Percentiles rank a stretch among this genome's conserved stretches.
These are phyloP conservation scores for Megastigmus dorsalis DNA, from an alignment of 2,888 invertebrate genomes.

Conservation along the genomic window DNA sequence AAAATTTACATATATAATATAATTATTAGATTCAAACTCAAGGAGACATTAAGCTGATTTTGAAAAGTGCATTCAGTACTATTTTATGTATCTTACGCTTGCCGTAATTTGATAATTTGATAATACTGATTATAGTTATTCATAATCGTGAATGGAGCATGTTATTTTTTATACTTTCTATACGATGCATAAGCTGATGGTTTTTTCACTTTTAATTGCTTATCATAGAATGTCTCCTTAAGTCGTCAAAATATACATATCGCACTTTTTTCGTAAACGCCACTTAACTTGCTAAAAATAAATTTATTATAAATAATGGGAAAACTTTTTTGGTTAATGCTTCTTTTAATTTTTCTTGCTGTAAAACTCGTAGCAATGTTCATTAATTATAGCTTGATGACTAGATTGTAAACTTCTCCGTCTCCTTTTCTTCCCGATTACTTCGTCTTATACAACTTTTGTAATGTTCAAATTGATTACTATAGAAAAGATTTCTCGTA, in stretches of 20 bases:
- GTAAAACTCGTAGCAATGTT: constrained; percentile 29
- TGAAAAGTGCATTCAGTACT: neutral
- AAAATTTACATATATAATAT: constrained; percentile 14
- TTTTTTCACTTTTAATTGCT: too few species aligned
- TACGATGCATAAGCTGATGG: too few species aligned
- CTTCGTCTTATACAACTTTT: constrained; percentile 35
- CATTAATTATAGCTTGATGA: constrained; percentile 22
- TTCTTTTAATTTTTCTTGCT: neutral
- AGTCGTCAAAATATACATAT: constrained; percentile 11
- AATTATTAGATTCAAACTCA: neutral
- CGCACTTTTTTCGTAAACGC: neutral
- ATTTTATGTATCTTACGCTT: too few species aligned
- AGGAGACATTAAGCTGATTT: neutral
- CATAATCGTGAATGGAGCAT: too few species aligned
- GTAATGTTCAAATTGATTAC: constrained; percentile 19
- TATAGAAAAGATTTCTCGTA: constrained; percentile 41
- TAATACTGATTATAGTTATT: too few species aligned
- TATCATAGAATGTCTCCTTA: neutral
- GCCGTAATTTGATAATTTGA: too few species aligned
- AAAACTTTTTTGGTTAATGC: constrained; percentile 16
- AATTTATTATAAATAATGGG: constrained; percentile 18
- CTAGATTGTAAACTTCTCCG: constrained; percentile 19
- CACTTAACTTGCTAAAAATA: constrained; percentile 16
- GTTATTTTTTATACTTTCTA: too few species aligned
- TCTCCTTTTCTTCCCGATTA: neutral